Evolutionary conservation across 2,797 vertebrate species (phyloP), one percentile per base, ranked within the genome.

Genomic region (Benthosema pterotum): DNA sequence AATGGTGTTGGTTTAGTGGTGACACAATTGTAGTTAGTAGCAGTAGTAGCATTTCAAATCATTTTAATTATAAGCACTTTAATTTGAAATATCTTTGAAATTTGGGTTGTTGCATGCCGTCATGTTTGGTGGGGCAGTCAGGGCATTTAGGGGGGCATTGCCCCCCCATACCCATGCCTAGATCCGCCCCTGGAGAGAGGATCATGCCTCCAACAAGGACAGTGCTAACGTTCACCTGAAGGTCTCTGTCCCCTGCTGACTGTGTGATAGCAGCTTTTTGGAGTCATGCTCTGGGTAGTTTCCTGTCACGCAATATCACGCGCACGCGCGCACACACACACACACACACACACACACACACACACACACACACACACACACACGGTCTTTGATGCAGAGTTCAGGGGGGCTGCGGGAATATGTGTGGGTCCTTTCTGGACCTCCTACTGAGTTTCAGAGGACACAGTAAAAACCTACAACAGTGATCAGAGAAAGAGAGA

Each of bases 241-340:
- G 67, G 54, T 57, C 60, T 63, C 60, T 57, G 49, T 52, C 53
- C 53, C 64, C 74, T 52, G 62, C 55, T 42, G 62, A 62, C 72
- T 47, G 58, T 22, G 63, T 71, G 64, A 76, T 63, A 54, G 69
- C 65, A 62, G 71, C 60, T 71, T 69, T 80, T 50, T n/a, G n/a
- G 22, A 57, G 62, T 32, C 32, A 46, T 52, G 38, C n/a, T 57
- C 25, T 63, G 53, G 53, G 51, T 46, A 13, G 18, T 59, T 45
- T 65, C 58, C 50, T 15, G 4, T 13, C 45, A 46, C n/a, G 45
- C 43, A 46, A n/a, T n/a, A n/a, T n/a, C 43, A 14, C 43, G n/a
- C 43, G n/a, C 43, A 46, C 43, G 12, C 43, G n/a, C 43, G 12
- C 12, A 14, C 43, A 46, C 43, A 46, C 43, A 46, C 43, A 46